Evolutionary conservation across 1,140 invertebrate species (phyloP), one percentile per base, ranked within the genome.

Genomic region (Danaus plexippus): DNA sequence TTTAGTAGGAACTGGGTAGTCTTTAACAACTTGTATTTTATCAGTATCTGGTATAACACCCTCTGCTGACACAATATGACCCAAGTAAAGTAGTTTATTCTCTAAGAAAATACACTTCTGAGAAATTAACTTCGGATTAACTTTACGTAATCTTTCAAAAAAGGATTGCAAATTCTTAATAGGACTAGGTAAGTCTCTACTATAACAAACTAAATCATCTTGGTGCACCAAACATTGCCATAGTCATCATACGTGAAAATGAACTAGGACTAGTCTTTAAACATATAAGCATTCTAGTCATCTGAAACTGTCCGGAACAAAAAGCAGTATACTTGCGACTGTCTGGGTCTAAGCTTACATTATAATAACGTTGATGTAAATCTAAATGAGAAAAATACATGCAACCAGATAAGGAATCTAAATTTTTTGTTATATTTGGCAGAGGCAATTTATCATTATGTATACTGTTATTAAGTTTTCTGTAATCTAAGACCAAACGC

Each of bases 341-440:
- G 11, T 43, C 7, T 56, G 40, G 22, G 9, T 43, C 12, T 47
- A 54, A 50, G 7, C 11, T 11, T 44, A 59, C 46, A 51, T 54
- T 40, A 56, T 52, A 56, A 11, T 47, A 61, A 22, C 50, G 46
- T 40, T 60, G 41, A 45, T 46, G n/a, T 47, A 54, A 47, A 54
- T 90, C 88, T 8, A 90, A 59, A 7, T 83, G 79, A 10, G 81
- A 64, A 90, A 90, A 59, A 49, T 81, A 88, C 22, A 73, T 75
- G 15, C 74, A 69, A 47, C 83, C 80, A 10, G 64, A 63, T 52
- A 66, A 43, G 5, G 57, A 60, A 51, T 66, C 64, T 52, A 62
- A 49, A 18, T 40, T 58, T 18, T 58, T 49, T 52, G 45, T 49
- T 22, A 15, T 15, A 15, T 15, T 15, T 15, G 15, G 15, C 1